phyloP scores from a whole-genome alignment of 1,140 invertebrate genomes.

The Caenorhabditis latens region DNA sequence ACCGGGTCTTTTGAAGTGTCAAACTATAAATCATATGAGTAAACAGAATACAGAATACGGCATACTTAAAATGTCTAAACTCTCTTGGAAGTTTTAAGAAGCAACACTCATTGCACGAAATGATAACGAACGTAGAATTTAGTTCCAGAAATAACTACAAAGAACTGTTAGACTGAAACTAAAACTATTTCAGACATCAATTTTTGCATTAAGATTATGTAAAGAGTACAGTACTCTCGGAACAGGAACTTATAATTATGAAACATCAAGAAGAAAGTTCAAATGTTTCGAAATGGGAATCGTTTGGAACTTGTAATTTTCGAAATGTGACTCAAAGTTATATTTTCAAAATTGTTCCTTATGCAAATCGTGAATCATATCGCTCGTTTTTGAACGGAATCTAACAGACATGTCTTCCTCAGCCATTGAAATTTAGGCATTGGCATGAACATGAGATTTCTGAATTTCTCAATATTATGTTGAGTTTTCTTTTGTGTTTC shows the following conservation, averaged over 20 bases:
- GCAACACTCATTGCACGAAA: not conserved
- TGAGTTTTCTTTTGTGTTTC: too few species aligned
- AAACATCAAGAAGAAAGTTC: not conserved
- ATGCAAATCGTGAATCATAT: too few species aligned
- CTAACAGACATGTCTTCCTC: too few species aligned
- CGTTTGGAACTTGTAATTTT: too few species aligned
- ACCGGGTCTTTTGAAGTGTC: constrained; percentile 47
- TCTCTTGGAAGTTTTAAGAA: constrained; percentile 9
- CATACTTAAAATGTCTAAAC: not conserved
- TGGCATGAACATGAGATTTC: too few species aligned
- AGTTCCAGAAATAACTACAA: constrained; percentile 8
- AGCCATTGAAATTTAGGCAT: too few species aligned
- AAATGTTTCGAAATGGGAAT: not conserved
- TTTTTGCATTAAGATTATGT: too few species aligned
- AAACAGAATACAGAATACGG: not conserved
- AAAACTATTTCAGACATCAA: constrained; percentile 19
- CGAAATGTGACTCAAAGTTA: not conserved
- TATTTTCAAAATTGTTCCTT: not conserved
- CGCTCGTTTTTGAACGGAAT: too few species aligned
- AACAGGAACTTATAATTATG: not conserved
- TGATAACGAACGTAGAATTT: constrained; percentile 4
- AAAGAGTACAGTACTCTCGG: too few species aligned
- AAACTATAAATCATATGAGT: constrained; percentile 38
- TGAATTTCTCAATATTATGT: too few species aligned
- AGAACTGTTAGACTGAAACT: not conserved